A percentile compares a stretch with the other conserved stretches of the same genome.
Conservation (phyloP, 2,113 vertebrate species). For the Ranitomeya imitator region DNA sequence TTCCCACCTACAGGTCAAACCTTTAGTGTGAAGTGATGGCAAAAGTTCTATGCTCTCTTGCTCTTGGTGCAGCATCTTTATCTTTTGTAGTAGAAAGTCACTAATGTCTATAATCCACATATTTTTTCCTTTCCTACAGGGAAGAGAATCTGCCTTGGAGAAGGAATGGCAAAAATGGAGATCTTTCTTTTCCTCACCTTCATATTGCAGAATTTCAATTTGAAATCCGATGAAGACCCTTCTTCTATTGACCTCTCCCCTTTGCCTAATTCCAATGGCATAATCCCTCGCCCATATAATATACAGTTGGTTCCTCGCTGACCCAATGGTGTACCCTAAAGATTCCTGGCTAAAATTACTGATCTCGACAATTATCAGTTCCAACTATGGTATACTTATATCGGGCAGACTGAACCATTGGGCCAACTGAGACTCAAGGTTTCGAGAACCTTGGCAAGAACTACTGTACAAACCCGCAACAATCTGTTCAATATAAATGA, state of each 20-base stretch:
- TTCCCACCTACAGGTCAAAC: no score
- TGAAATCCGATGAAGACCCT: constrained; percentile 13
- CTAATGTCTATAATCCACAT: neutral
- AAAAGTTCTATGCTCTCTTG: neutral
- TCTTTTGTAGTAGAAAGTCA: neutral
- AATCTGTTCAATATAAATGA: no score
- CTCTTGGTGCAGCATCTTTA: neutral
- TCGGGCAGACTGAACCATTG: no score
- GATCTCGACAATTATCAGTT: no score
- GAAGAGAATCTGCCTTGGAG: constrained; percentile 36
- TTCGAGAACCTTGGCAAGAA: no score
- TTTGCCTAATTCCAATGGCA: neutral
- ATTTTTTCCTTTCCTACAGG: neutral
- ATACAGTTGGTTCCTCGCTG: constrained; percentile 43
- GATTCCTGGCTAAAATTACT: neutral
- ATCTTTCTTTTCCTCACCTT: constrained; percentile 22
- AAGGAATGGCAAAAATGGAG: constrained; percentile 36
- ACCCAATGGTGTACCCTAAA: constrained; percentile 9
- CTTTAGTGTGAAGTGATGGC: neutral
- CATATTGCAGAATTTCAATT: constrained; percentile 26
- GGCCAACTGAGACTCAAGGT: no score
- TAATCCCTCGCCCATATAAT: neutral
- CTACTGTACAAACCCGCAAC: no score
- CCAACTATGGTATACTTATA: no score
- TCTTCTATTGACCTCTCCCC: constrained; percentile 26